phyloP scores from a whole-genome alignment of 2,113 vertebrate species.

The Oncorhynchus keta region DNA sequence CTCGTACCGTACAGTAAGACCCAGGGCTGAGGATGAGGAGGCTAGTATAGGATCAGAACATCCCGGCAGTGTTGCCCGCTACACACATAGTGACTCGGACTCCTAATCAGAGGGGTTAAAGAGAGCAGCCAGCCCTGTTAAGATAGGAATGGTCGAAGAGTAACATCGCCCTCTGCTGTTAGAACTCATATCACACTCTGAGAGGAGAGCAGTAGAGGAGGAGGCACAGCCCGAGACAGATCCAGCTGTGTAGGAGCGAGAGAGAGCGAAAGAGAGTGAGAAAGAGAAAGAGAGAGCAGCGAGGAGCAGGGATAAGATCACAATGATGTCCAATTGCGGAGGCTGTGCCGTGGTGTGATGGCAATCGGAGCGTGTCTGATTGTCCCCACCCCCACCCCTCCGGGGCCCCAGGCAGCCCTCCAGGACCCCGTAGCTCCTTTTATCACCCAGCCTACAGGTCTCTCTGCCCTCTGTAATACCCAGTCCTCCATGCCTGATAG shows the following conservation, averaged over 20 bases:
- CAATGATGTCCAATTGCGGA: slow-evolving; percentile 63
- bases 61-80: too few relatives aligned
- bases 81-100: neutral
- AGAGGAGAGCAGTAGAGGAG: neutral
- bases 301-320: slow-evolving; percentile 60
- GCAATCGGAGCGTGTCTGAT: slow-evolving; percentile 56
- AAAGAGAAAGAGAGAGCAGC: too few relatives aligned
- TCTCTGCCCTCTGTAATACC: slow-evolving; percentile 40
- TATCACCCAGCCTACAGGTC: slow-evolving; percentile 54
- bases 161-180: slow-evolving; percentile 59
- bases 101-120: slow-evolving; percentile 1
- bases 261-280: too few relatives aligned
- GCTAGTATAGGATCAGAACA: too few relatives aligned
- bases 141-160: slow-evolving; percentile 18
- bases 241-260: slow-evolving; percentile 4
- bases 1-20: too few relatives aligned
- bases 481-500: slow-evolving; percentile 54
- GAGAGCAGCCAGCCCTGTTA: neutral
- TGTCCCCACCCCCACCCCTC: slow-evolving; percentile 18
- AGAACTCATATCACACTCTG: slow-evolving; percentile 26
- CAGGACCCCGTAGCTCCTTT: slow-evolving; percentile 19
- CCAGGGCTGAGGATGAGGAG: too few relatives aligned
- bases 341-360: slow-evolving; percentile 41
- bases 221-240: slow-evolving; percentile 7
- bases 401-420: neutral